Conservation (phyloP, 2,113 vertebrate genomes). For the Pycnonotus jocosus region DNA sequence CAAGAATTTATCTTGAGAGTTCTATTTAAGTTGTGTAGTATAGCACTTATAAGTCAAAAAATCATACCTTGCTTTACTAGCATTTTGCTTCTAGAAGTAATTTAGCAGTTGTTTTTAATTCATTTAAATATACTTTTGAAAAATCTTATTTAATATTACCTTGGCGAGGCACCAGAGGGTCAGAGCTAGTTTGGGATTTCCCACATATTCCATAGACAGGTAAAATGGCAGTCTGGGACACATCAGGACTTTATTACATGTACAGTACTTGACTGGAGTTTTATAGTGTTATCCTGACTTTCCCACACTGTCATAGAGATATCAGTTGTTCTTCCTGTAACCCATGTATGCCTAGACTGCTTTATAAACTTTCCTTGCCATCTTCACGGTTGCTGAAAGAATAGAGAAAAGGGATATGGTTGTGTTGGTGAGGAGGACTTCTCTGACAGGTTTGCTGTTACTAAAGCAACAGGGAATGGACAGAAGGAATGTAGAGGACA, state of each 20-base stretch:
- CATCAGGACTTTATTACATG: background rate
- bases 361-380: background rate
- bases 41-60: background rate
- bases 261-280: background rate
- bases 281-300: background rate
- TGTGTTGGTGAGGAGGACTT: too few species aligned
- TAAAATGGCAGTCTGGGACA: background rate
- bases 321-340: background rate
- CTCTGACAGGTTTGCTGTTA: background rate
- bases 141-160: background rate
- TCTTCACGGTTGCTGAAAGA: background rate
- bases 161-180: background rate
- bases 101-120: background rate
- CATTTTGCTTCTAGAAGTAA: background rate
- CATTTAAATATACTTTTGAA: background rate
- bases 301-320: background rate
- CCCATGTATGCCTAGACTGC: background rate
- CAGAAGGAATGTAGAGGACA: background rate
- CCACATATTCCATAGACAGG: background rate
- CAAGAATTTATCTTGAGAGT: background rate
- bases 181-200: background rate
- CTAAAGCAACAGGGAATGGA: background rate
- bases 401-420: accelerated
- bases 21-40: background rate
- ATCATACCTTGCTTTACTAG: background rate